A percentile compares a stretch with the other conserved stretches of the same genome.
Conservation (phyloP, 2,113 vertebrate genomes). For the Marcusenius ussheri region DNA sequence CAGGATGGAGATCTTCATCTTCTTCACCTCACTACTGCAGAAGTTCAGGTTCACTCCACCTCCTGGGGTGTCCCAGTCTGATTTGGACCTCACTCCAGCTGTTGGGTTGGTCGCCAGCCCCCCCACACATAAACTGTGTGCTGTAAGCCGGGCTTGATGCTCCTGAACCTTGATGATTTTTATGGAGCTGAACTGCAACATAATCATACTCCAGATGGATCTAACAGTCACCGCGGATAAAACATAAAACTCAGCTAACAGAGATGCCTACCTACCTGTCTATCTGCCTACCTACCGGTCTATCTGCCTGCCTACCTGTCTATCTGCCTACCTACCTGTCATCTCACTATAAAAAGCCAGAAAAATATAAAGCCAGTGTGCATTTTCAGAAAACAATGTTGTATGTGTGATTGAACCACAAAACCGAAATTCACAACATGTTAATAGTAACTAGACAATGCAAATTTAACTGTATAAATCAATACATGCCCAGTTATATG, state of each 20-base stretch:
- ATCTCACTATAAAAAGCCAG: no score
- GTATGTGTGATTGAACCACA: no score
- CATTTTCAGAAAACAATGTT: no score
- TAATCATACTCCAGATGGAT: background rate
- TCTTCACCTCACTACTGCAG: slow-evolving; percentile 60
- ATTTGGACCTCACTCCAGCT: slow-evolving; percentile 57
- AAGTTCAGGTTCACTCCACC: slow-evolving; percentile 56
- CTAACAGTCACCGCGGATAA: background rate
- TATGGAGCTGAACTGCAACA: background rate
- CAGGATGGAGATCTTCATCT: slow-evolving; percentile 67
- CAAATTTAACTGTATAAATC: no score
- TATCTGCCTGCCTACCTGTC: no score
- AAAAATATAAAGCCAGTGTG: no score
- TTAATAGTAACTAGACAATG: no score
- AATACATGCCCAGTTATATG: no score
- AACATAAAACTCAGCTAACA: background rate
- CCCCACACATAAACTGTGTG: slow-evolving; percentile 56
- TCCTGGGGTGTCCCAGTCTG: slow-evolving; percentile 49
- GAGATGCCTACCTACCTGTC: background rate
- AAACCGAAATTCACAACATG: no score
- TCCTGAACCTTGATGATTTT: background rate
- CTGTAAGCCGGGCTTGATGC: slow-evolving; percentile 32
- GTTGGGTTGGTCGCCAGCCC: slow-evolving; percentile 56
- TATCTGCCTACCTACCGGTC: no score
- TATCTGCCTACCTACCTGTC: no score